These are phyloP conservation scores for Drosophila obscura DNA, from an alignment of 1,140 invertebrate genomes.

Conservation along the genomic window DNA sequence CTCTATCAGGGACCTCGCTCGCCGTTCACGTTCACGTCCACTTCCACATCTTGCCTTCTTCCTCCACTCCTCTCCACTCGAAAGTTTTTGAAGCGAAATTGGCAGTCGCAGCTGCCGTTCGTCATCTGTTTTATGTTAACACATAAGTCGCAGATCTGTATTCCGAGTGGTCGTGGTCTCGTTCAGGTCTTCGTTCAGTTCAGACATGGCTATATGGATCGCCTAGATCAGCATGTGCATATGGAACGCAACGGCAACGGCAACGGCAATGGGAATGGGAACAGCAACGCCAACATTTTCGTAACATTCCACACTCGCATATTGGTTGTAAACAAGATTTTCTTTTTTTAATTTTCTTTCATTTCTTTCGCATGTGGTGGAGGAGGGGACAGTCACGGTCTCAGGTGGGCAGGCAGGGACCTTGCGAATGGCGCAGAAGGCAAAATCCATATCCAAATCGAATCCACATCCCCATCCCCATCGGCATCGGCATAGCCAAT, in stretches of 20 bases:
- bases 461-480: slow-evolving; percentile 16
- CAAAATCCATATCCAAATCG: slow-evolving; percentile 45
- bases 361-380: slow-evolving; percentile 23
- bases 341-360: slow-evolving; percentile 21
- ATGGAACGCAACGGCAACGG: slow-evolving; percentile 49
- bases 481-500: slow-evolving; percentile 20
- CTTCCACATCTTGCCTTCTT: no score
- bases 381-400: background rate
- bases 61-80: no score
- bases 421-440: slow-evolving; percentile 54
- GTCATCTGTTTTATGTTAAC: slow-evolving; percentile 80
- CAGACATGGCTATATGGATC: slow-evolving; percentile 23
- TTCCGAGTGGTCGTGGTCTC: background rate
- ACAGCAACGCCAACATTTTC: slow-evolving; percentile 45
- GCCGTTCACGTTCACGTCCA: no score
- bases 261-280: background rate
- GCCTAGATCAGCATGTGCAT: slow-evolving; percentile 63
- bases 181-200: slow-evolving; percentile 13
- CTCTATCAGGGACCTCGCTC: no score
- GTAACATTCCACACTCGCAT: slow-evolving; percentile 67
- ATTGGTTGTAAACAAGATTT: slow-evolving; percentile 68
- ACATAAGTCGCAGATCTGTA: slow-evolving; percentile 54
- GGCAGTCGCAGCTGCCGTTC: slow-evolving; percentile 70
- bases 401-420: slow-evolving; percentile 14
- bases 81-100: slow-evolving; percentile 33